Conservation (phyloP, 1,140 invertebrate genomes). For the Pteromalus puparum region DNA sequence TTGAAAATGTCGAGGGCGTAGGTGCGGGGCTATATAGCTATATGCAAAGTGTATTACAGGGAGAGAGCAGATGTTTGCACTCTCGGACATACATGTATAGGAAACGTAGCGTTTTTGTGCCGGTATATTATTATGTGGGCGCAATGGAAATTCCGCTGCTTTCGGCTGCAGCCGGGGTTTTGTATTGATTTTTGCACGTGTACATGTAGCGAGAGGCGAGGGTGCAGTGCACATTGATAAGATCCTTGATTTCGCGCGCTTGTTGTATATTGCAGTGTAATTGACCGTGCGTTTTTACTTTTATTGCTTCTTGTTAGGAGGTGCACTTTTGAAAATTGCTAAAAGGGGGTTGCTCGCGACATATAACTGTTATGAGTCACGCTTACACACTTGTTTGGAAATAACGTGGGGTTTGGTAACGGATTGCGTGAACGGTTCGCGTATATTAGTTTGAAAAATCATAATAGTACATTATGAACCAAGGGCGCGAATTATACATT, state of each 20-base stretch:
- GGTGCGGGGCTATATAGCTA: not conserved
- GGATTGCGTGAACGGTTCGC: too few relatives aligned
- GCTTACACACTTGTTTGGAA: too few relatives aligned
- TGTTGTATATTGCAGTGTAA: not conserved
- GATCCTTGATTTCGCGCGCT: not conserved
- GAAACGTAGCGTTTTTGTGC: not conserved
- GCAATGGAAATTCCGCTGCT: not conserved
- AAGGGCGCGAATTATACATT: too few relatives aligned
- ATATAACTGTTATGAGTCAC: too few relatives aligned
- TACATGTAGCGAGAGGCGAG: too few relatives aligned
- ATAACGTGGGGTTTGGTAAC: too few relatives aligned
- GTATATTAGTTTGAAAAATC: too few relatives aligned
- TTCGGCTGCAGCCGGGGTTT: not conserved
- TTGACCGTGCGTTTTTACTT: not conserved
- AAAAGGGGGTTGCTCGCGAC: too few relatives aligned
- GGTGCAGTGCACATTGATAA: not conserved
- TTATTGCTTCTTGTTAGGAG: not conserved
- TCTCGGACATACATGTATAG: not conserved
- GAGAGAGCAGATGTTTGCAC: not conserved
- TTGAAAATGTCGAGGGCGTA: not conserved
- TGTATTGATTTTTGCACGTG: constrained; percentile 20
- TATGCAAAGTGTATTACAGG: constrained; percentile 8
- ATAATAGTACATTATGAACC: too few relatives aligned
- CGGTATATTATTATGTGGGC: not conserved
- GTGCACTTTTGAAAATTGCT: not conserved